These are phyloP conservation scores for Carposina sasakii DNA, from an alignment of 1,140 invertebrate genomes.

Conservation along the genomic window DNA sequence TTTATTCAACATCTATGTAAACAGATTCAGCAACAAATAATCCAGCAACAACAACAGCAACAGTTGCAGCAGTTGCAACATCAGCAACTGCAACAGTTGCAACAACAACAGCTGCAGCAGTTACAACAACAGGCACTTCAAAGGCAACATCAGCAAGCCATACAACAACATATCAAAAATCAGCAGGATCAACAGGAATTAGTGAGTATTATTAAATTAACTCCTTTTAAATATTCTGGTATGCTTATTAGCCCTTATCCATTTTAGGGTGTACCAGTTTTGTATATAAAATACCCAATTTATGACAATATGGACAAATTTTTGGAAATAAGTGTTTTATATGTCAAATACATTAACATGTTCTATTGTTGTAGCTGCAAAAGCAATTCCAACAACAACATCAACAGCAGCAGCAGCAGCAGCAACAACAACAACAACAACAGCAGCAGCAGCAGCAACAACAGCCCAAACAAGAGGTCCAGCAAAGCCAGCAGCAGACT, in stretches of 20 bases:
- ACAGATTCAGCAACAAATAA: conserved; percentile 52
- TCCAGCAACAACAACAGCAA: conserved; percentile 60
- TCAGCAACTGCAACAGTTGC: conserved; percentile 36
- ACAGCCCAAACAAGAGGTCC: conserved; percentile 40
- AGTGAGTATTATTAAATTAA: conserved; percentile 27
- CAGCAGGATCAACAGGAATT: conserved; percentile 64
- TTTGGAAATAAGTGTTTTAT: too few relatives aligned
- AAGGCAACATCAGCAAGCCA: conserved; percentile 51
- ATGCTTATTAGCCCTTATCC: too few relatives aligned
- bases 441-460: conserved; percentile 43
- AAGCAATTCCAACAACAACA: conserved; percentile 53
- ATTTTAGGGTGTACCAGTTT: too few relatives aligned
- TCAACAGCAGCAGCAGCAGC: conserved; percentile 37
- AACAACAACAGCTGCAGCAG: conserved; percentile 48
- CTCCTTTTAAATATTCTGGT: neutral
- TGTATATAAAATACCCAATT: too few relatives aligned
- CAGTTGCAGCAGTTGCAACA: conserved; percentile 67
- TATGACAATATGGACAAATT: too few relatives aligned
- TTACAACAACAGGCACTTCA: conserved; percentile 52
- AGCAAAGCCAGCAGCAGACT: conserved; percentile 35
- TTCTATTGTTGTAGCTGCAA: conserved; percentile 33
- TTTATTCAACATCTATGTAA: conserved; percentile 52
- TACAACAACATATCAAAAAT: conserved; percentile 63
- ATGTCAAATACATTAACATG: neutral
- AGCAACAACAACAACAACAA: conserved; percentile 36